A percentile compares a stretch with the other conserved stretches of the same genome.
Conservation (phyloP, 2,113 vertebrate species). For the Colistium nudipinnis region DNA sequence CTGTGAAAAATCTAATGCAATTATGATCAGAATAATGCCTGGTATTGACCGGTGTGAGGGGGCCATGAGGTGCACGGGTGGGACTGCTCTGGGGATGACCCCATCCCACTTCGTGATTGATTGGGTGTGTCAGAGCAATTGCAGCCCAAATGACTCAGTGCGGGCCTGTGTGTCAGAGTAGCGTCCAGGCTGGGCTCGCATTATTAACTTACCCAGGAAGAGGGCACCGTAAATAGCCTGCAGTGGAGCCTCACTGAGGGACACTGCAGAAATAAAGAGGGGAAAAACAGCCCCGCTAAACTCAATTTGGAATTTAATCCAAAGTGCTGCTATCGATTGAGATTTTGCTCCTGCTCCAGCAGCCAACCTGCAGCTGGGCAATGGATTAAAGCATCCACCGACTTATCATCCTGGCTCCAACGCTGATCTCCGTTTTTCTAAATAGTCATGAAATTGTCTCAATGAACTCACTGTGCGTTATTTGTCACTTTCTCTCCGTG, state of each 20-base stretch:
- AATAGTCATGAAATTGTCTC: constrained; percentile 1
- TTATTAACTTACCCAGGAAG: constrained; percentile 79
- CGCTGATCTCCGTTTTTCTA: constrained; percentile 6
- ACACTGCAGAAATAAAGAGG: constrained; percentile 68
- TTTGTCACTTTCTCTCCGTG: not conserved
- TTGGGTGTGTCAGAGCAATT: constrained; percentile 72
- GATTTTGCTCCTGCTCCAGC: constrained; percentile 57
- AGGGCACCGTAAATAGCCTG: constrained; percentile 74
- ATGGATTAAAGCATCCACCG: constrained; percentile 29
- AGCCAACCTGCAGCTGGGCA: constrained; percentile 50
- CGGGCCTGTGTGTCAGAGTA: constrained; percentile 47
- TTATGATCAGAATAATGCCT: constrained; percentile 75
- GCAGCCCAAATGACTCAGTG: constrained; percentile 64
- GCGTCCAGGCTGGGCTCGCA: constrained; percentile 45
- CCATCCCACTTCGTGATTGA: constrained; percentile 72
- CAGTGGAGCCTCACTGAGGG: constrained; percentile 71
- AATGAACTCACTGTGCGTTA: not conserved
- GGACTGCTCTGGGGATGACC: constrained; percentile 72
- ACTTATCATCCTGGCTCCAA: constrained; percentile 29
- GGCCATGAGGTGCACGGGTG: constrained; percentile 56
- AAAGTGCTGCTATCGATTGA: constrained; percentile 70
- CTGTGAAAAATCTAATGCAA: constrained; percentile 66
- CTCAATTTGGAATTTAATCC: constrained; percentile 81
- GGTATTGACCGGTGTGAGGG: constrained; percentile 59
- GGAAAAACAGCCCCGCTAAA: constrained; percentile 71